Conservation (phyloP, 2,888 invertebrate genomes). For the Lasius fuliginosus region DNA sequence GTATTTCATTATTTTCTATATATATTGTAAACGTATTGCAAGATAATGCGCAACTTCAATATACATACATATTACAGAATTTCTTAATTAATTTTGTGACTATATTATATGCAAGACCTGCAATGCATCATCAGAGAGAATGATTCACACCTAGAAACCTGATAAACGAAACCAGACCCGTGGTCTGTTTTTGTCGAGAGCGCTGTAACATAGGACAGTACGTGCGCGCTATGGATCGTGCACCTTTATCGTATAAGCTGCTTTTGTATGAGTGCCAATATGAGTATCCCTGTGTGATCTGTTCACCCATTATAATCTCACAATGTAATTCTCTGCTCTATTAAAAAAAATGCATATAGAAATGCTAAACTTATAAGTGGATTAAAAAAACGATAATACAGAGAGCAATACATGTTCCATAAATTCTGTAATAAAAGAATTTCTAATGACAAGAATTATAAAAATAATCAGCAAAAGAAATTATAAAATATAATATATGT, state of each 20-base stretch:
- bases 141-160: not conserved
- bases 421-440: not conserved
- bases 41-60: not conserved
- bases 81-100: slow-evolving; percentile 15
- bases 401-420: not conserved
- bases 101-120: not conserved
- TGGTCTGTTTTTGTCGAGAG: slow-evolving; percentile 32
- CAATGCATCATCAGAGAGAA: slow-evolving; percentile 27
- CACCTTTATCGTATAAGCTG: not conserved
- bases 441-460: too few relatives aligned
- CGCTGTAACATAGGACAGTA: not conserved
- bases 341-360: not conserved
- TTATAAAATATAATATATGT: not conserved
- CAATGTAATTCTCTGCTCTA: not conserved
- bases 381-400: not conserved
- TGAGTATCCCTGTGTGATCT: not conserved
- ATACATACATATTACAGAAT: not conserved
- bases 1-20: not conserved
- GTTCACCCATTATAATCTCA: not conserved
- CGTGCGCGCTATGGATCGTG: not conserved
- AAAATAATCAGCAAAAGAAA: not conserved
- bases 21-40: not conserved
- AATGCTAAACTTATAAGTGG: not conserved
- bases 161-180: slow-evolving; percentile 36
- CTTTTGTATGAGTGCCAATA: not conserved